phyloP scores from a whole-genome alignment of 2,113 vertebrate species.

The Globicephala melas region DNA sequence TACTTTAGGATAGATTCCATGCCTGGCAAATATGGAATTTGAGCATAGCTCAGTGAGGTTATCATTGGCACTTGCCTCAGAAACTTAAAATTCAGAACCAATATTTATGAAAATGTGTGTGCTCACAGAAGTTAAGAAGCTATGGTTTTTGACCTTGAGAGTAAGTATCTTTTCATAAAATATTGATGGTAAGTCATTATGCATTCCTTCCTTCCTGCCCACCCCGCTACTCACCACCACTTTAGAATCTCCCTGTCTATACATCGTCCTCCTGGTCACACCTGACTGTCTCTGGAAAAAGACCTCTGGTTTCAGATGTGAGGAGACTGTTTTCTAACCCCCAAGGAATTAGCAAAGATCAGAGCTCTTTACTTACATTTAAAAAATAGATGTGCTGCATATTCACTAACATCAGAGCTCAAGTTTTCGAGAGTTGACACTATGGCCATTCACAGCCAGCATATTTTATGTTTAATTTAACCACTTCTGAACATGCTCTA shows the following conservation, averaged over 20 bases:
- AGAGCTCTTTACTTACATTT: constrained; percentile 36
- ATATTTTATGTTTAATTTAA: constrained; percentile 45
- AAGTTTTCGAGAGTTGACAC: neutral
- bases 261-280: constrained; percentile 37
- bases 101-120: constrained; percentile 69
- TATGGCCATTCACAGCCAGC: constrained; percentile 1
- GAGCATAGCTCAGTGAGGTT: neutral
- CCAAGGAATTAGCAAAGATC: neutral
- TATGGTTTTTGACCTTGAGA: constrained; percentile 79
- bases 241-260: neutral
- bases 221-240: neutral
- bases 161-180: constrained; percentile 78
- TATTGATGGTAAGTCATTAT: constrained; percentile 73
- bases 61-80: neutral
- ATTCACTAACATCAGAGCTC: constrained; percentile 38
- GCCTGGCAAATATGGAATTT: neutral
- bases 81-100: constrained; percentile 76
- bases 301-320: neutral
- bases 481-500: neutral
- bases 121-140: constrained; percentile 63
- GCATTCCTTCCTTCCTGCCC: constrained; percentile 58
- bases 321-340: constrained; percentile 21
- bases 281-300: constrained; percentile 44
- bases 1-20: neutral
- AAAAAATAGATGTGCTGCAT: neutral